A percentile compares a stretch with the other conserved stretches of the same genome.
These are phyloP conservation scores for Campylorhamphus procurvoides DNA, from an alignment of 2,113 vertebrate species.

Conservation along the genomic window DNA sequence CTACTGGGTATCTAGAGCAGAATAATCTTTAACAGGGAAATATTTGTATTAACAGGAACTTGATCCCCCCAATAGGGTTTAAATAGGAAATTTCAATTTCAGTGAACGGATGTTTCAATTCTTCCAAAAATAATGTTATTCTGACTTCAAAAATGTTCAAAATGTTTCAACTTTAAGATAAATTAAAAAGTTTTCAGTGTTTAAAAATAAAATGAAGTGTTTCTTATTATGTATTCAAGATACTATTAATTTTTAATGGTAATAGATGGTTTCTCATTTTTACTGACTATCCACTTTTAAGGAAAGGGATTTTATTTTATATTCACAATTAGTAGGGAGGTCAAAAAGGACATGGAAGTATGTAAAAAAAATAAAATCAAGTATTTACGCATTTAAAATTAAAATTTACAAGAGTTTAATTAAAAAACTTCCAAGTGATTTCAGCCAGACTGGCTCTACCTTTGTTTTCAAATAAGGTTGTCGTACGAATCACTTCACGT, in stretches of 20 bases:
- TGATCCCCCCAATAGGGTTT: background rate
- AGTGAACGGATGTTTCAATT: background rate
- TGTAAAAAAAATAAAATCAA: background rate
- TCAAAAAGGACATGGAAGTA: background rate
- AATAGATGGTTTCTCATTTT: background rate
- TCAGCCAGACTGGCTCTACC: background rate
- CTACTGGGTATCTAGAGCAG: background rate
- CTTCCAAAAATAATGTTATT: background rate
- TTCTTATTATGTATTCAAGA: background rate
- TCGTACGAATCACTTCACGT: background rate
- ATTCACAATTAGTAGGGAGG: background rate
- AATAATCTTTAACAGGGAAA: background rate
- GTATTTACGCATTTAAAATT: background rate
- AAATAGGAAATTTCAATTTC: background rate
- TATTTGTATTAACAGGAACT: background rate
- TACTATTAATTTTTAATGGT: background rate
- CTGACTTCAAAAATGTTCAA: background rate
- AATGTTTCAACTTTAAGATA: background rate
- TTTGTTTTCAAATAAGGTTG: background rate
- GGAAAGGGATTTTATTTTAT: background rate
- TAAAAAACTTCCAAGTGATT: slow-evolving; percentile 1
- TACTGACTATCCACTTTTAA: background rate
- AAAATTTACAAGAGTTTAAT: background rate
- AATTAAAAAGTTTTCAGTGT: background rate
- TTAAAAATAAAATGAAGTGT: background rate